Percentiles rank a stretch among this genome's conserved stretches.
These are phyloP conservation scores for Sciurus carolinensis DNA, from an alignment of 2,797 vertebrate genomes.

Conservation along the genomic window DNA sequence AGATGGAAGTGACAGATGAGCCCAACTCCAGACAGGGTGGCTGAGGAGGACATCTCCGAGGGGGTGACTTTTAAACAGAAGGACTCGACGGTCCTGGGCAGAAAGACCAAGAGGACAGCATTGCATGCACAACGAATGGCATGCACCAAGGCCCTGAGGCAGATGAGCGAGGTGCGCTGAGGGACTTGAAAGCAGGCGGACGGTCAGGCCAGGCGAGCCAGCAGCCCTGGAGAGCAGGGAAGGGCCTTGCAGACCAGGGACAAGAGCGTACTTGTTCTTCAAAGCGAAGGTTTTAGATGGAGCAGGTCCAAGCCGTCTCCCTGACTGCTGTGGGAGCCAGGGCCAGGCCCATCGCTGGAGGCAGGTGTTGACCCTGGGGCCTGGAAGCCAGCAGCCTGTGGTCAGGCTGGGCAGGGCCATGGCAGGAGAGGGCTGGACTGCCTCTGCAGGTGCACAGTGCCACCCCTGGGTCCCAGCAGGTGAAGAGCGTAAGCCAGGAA, in stretches of 20 bases:
- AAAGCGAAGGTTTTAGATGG: accelerated
- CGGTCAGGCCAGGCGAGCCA: not conserved
- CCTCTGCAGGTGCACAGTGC: not conserved
- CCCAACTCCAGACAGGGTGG: not conserved
- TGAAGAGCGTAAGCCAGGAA: too few relatives aligned
- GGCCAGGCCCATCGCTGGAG: accelerated
- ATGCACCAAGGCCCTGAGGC: accelerated
- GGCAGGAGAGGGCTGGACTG: not conserved
- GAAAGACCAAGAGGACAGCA: not conserved
- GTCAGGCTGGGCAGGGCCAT: not conserved
- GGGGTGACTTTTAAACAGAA: not conserved
- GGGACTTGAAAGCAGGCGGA: not conserved
- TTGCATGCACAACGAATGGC: not conserved
- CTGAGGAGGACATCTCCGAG: accelerated
- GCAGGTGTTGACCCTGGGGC: accelerated
- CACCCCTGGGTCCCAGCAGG: not conserved
- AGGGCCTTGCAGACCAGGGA: not conserved
- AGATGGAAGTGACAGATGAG: accelerated
- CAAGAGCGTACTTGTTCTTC: not conserved
- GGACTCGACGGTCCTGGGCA: not conserved
- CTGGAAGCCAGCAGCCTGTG: not conserved
- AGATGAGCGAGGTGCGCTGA: not conserved
- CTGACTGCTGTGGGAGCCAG: not conserved
- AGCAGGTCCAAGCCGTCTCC: accelerated
- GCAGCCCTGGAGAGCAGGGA: accelerated